Conservation (phyloP, 2,113 vertebrate genomes). For the Bos javanicus region DNA sequence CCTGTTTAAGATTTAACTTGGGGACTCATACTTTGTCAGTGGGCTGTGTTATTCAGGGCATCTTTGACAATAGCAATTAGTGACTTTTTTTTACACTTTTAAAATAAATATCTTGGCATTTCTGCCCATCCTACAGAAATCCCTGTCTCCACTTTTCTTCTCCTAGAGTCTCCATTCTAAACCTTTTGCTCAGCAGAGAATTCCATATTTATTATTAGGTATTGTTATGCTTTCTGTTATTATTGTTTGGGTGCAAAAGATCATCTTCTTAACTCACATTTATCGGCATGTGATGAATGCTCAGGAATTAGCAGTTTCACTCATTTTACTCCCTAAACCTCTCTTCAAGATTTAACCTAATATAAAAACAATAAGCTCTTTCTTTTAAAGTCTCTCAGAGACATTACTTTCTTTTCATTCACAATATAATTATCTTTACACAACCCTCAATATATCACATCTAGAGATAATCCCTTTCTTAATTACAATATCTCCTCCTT, state of each 20-base stretch:
- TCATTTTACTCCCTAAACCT: not conserved
- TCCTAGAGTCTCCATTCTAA: not conserved
- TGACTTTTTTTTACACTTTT: not conserved
- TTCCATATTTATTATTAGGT: not conserved
- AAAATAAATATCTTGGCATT: not conserved
- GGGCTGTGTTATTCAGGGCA: not conserved
- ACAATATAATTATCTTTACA: not conserved
- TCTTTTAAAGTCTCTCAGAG: not conserved
- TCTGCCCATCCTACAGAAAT: not conserved
- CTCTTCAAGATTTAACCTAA: not conserved
- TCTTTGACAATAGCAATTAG: not conserved
- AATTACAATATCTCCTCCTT: not conserved
- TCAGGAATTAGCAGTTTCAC: not conserved
- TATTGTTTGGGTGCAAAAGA: not conserved
- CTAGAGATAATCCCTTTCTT: not conserved
- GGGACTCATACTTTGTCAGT: not conserved
- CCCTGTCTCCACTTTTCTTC: not conserved
- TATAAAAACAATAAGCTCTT: not conserved
- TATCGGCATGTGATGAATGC: not conserved
- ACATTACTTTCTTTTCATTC: not conserved
- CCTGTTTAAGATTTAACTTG: not conserved
- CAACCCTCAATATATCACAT: not conserved
- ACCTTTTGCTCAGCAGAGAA: not conserved
- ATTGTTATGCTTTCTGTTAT: not conserved
- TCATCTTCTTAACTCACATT: not conserved